A percentile compares a stretch with the other conserved stretches of the same genome.
Conservation (phyloP, 2,113 vertebrate genomes). For the Ginglymostoma cirratum region DNA sequence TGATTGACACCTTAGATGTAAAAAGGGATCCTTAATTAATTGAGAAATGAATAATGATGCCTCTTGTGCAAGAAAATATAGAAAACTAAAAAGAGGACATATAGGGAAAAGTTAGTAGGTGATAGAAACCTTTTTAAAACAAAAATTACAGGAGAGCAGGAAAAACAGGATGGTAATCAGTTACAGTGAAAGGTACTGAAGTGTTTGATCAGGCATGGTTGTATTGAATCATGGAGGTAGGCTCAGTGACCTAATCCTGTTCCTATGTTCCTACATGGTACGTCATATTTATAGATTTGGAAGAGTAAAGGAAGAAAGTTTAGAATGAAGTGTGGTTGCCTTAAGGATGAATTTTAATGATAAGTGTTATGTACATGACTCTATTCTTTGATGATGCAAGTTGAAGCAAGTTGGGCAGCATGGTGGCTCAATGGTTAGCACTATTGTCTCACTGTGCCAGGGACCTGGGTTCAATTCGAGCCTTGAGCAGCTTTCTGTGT, state of each 20-base stretch:
- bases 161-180: background rate
- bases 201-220: no score
- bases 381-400: background rate
- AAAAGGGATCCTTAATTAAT: background rate
- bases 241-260: no score
- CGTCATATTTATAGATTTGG: background rate
- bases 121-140: no score
- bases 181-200: background rate
- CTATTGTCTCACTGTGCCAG: no score
- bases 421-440: no score
- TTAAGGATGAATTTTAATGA: background rate
- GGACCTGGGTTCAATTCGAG: no score
- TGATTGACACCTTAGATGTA: background rate
- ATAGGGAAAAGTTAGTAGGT: background rate
- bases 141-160: background rate
- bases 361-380: background rate
- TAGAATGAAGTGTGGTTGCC: background rate
- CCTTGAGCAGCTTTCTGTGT: no score
- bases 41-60: background rate
- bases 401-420: background rate
- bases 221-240: no score
- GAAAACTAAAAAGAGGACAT: background rate
- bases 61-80: background rate
- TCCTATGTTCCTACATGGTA: background rate
- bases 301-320: background rate